Conservation (phyloP, 2,888 invertebrate genomes). For the Metopia argyrocephala region DNA sequence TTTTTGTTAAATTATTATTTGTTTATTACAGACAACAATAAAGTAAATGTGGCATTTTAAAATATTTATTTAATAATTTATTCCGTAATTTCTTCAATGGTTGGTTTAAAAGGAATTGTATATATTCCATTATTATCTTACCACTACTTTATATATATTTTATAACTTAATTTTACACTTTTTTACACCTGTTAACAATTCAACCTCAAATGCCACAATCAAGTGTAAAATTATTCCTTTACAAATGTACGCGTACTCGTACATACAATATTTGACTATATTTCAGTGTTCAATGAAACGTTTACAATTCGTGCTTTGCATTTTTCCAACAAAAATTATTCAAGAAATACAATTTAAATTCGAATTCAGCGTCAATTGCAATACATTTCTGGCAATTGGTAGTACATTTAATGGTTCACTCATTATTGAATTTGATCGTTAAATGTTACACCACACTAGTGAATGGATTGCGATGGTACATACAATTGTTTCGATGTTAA, state of each 20-base stretch:
- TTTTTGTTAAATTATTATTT: too few relatives aligned
- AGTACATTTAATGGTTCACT: slow-evolving; percentile 38
- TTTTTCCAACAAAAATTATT: slow-evolving; percentile 8
- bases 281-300: slow-evolving; percentile 31
- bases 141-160: slow-evolving; percentile 17
- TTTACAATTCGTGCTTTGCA: slow-evolving; percentile 42
- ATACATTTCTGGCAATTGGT: slow-evolving; percentile 17
- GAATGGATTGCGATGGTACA: too few relatives aligned
- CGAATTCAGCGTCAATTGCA: slow-evolving; percentile 19
- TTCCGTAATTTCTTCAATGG: too few relatives aligned
- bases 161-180: slow-evolving; percentile 30
- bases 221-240: not conserved
- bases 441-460: slow-evolving; percentile 29
- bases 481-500: not conserved
- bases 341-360: not conserved
- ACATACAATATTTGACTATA: not conserved
- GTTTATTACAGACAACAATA: too few relatives aligned
- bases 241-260: not conserved
- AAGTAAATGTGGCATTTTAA: too few relatives aligned
- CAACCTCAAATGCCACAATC: slow-evolving; percentile 10
- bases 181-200: slow-evolving; percentile 50
- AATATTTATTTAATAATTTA: too few relatives aligned
- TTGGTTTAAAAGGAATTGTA: too few relatives aligned
- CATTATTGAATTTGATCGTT: slow-evolving; percentile 45
- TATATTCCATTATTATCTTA: too few relatives aligned